These are phyloP conservation scores for Zygogramma bicolorata DNA, from an alignment of 2,888 invertebrate genomes.

Conservation along the genomic window DNA sequence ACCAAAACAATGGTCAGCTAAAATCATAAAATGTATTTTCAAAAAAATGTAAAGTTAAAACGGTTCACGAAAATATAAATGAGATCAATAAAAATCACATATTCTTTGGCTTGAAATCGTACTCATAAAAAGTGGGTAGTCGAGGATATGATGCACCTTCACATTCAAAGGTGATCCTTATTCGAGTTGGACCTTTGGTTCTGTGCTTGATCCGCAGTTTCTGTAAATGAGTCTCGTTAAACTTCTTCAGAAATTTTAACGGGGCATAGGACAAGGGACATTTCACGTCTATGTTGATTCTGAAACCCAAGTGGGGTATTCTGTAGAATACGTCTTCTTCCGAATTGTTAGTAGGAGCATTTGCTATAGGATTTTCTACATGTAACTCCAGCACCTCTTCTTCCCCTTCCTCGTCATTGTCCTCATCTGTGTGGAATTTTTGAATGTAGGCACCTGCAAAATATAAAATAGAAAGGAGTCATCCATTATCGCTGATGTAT, in stretches of 20 bases:
- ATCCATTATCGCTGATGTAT: too few species aligned
- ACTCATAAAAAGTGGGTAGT: slow-evolving; percentile 54
- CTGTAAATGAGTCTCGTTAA: slow-evolving; percentile 31
- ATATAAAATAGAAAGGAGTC: neutral
- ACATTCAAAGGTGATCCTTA: slow-evolving; percentile 56
- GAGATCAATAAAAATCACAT: slow-evolving; percentile 30
- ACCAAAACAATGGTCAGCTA: neutral
- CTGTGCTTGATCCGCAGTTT: slow-evolving; percentile 30
- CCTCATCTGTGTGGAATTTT: slow-evolving; percentile 54
- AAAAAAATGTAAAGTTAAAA: slow-evolving; percentile 26
- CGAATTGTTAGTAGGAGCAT: slow-evolving; percentile 35
- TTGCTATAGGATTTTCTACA: slow-evolving; percentile 26
- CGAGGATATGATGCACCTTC: slow-evolving; percentile 57
- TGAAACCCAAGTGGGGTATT: slow-evolving; percentile 54
- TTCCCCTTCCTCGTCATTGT: slow-evolving; percentile 49
- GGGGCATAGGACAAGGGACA: slow-evolving; percentile 58
- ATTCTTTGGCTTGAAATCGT: slow-evolving; percentile 44
- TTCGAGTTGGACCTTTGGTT: slow-evolving; percentile 42
- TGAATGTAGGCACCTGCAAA: neutral
- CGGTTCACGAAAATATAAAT: slow-evolving; percentile 29
- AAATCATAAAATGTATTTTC: slow-evolving; percentile 25
- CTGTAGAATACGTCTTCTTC: slow-evolving; percentile 46
- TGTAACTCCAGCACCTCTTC: slow-evolving; percentile 41
- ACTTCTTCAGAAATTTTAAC: slow-evolving; percentile 44
- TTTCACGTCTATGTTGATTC: slow-evolving; percentile 53